Evolutionary conservation across 2,797 vertebrate genomes (phyloP), one percentile per base, ranked within the genome.

Genomic region (Champsocephalus gunnari): DNA sequence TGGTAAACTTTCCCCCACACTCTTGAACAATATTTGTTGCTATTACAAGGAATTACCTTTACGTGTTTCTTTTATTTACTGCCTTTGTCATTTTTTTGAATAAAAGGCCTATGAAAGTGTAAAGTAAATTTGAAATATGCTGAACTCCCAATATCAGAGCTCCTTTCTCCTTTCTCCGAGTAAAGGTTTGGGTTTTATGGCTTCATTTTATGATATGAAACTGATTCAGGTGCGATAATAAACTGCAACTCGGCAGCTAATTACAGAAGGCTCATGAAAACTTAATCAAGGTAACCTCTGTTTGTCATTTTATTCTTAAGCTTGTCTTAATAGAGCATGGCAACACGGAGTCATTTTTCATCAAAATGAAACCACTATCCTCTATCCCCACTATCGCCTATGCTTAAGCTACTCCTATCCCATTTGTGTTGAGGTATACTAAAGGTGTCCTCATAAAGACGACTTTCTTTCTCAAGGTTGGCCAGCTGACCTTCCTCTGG

Each of bases 391-490:
- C 28, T 5, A 28, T 28, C 28, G 4, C 28, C 49, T 53, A 55
- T 58, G 7, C 9, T 38, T 47, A 47, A 64, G 50, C 55, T 71
- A 14, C 70, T 55, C 55, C 66, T 51, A 54, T 73, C 50, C 77
- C 73, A 74, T 80, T 83, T 80, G 63, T 88, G 87, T 84, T 43
- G 59, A 80, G 81, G 64, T 72, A 80, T 67, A 74, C 77, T 80
- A 73, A 59, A 61, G 66, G 59, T 71, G 84, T 88, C 83, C 78
- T 86, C 67, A 73, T 75, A 66, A 19, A 71, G 70, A 79, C 59
- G 82, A 89, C 85, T 89, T 88, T 79, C 51, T 66, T 73, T 89
- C 88, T 90, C 91, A 93, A 92, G 89, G 92, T 92, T 87, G 81
- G 61, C 76, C 77, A 69, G 61, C 69, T 81, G 81, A 89, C 85